These are phyloP conservation scores for Drosophila santomea DNA, from an alignment of 1,140 invertebrate genomes.

Conservation along the genomic window DNA sequence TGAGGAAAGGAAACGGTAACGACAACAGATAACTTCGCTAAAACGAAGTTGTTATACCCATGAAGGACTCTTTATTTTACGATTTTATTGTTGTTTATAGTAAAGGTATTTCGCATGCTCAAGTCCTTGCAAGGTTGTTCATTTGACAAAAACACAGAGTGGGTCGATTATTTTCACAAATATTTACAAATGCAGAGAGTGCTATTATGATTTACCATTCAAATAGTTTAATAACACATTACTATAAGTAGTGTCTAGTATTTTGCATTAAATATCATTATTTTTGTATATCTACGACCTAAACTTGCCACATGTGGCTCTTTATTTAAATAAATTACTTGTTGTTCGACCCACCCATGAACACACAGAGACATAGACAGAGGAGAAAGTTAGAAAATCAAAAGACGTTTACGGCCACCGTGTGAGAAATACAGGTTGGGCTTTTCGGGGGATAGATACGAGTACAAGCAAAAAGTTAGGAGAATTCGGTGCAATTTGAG, in stretches of 20 bases:
- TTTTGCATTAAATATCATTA: not conserved
- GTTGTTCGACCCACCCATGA: conserved; percentile 16
- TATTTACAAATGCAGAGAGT: not conserved
- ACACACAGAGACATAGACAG: conserved; percentile 33
- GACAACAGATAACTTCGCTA: conserved; percentile 26
- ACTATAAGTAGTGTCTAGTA: too few relatives aligned
- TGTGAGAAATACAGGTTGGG: conserved; percentile 23
- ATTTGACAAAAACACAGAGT: conserved; percentile 15
- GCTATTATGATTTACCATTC: too few relatives aligned
- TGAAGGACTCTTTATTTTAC: conserved; percentile 1
- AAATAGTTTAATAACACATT: too few relatives aligned
- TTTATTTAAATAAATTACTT: not conserved
- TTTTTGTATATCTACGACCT: not conserved
- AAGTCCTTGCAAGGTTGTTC: conserved; percentile 19
- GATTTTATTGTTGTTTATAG: not conserved
- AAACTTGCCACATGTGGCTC: not conserved
- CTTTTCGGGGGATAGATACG: conserved; percentile 29
- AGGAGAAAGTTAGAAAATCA: conserved; percentile 40
- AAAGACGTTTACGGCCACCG: conserved; percentile 41
- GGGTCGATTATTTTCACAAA: not conserved
- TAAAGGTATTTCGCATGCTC: not conserved
- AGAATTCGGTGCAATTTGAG: conserved; percentile 70
- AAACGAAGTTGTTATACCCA: conserved; percentile 30
- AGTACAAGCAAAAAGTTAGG: conserved; percentile 61
- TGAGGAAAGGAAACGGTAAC: conserved; percentile 39